Evolutionary conservation across 2,113 vertebrate genomes (phyloP).

Genomic region (Spizaetus ornatus): DNA sequence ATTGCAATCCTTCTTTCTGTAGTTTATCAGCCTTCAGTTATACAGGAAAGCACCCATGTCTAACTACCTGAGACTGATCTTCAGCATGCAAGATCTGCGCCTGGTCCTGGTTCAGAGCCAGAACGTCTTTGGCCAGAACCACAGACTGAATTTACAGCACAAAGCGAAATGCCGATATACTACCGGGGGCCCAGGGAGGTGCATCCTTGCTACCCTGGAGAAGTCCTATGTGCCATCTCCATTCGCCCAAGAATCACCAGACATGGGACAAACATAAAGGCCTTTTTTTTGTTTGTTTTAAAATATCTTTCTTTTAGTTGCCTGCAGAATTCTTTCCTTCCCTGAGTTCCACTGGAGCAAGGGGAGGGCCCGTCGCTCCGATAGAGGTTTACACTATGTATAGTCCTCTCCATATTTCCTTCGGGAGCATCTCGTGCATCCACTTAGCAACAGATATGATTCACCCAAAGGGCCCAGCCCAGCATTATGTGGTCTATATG

Average conservation of each 20-base stretch:
- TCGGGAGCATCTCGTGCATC: neutral
- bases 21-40: neutral
- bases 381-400: neutral
- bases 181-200: neutral
- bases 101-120: neutral
- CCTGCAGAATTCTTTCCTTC: neutral
- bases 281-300: neutral
- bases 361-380: neutral
- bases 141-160: neutral
- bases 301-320: neutral
- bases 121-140: neutral
- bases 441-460: neutral
- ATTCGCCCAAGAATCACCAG: neutral
- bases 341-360: neutral
- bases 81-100: accelerated
- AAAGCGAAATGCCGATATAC: neutral
- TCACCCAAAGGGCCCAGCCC: neutral
- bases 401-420: neutral
- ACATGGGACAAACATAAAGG: neutral
- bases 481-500: neutral
- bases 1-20: neutral
- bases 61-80: neutral
- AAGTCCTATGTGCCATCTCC: neutral
- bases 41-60: neutral
- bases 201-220: neutral